A percentile compares a stretch with the other conserved stretches of the same genome.
Evolutionary conservation across 2,888 invertebrate species (phyloP).

Genomic region (Caenorhabditis wallacei): DNA sequence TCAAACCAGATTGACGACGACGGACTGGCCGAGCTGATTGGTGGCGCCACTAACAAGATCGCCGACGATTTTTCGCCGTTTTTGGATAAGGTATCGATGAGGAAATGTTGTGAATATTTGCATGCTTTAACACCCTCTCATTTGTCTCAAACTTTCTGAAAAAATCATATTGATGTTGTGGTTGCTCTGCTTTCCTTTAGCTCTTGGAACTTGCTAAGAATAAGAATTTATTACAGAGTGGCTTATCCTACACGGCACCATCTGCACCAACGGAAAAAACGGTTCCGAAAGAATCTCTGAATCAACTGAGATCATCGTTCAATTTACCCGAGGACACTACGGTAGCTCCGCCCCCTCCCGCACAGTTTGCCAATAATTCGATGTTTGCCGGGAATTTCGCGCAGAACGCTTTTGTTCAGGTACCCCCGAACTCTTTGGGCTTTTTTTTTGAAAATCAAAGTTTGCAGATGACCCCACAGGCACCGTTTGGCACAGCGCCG

Average conservation of each 20-base stretch:
- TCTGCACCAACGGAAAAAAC: slow-evolving; percentile 43
- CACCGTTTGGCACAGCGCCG: slow-evolving; percentile 38
- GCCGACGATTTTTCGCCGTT: slow-evolving; percentile 52
- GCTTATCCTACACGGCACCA: slow-evolving; percentile 70
- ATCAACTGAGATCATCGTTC: slow-evolving; percentile 80
- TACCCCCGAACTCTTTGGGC: no score
- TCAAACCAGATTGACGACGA: slow-evolving; percentile 79
- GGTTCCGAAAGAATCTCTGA: slow-evolving; percentile 73
- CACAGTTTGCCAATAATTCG: slow-evolving; percentile 47
- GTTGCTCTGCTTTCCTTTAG: background rate
- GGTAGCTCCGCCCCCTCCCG: slow-evolving; percentile 9
- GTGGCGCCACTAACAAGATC: background rate
- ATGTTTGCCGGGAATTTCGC: slow-evolving; percentile 52
- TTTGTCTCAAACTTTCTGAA: background rate
- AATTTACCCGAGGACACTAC: slow-evolving; percentile 64
- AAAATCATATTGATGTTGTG: slow-evolving; percentile 28
- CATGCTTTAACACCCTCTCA: background rate
- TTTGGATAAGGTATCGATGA: slow-evolving; percentile 39
- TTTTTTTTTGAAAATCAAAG: slow-evolving; percentile 12
- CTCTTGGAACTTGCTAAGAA: no score
- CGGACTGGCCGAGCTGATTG: slow-evolving; percentile 80
- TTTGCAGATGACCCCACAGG: slow-evolving; percentile 59
- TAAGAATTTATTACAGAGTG: slow-evolving; percentile 68
- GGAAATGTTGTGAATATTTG: slow-evolving; percentile 16
- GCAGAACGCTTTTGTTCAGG: slow-evolving; percentile 52